Evolutionary conservation across 1,140 invertebrate species (phyloP).

Genomic region (Galendromus occidentalis): DNA sequence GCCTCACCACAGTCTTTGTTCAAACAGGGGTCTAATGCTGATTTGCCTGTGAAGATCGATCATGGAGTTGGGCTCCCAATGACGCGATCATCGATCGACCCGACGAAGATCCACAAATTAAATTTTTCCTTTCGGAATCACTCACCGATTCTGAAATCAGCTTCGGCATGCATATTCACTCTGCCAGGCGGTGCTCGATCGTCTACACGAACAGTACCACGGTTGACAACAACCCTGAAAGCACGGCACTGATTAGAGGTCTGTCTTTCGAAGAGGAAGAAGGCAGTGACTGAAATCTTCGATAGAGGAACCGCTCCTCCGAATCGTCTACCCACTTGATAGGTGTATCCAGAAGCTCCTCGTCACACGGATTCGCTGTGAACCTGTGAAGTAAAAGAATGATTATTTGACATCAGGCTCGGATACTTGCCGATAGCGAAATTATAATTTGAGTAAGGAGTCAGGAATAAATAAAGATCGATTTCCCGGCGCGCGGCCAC

Average conservation of each 20-base stretch:
- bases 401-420: neutral
- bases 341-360: neutral
- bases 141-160: neutral
- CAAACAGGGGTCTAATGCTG: neutral
- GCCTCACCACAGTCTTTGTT: neutral
- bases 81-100: too few species aligned
- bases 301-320: neutral
- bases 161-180: slow-evolving; percentile 3
- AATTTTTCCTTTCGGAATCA: neutral
- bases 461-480: neutral
- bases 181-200: neutral
- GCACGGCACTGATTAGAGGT: neutral
- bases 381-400: neutral
- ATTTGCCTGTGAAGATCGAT: neutral
- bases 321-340: neutral
- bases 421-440: neutral
- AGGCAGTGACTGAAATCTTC: neutral
- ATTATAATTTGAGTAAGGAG: neutral
- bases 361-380: neutral
- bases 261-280: neutral
- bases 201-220: neutral
- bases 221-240: neutral
- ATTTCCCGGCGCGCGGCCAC: neutral
- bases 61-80: neutral
- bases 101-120: neutral